phyloP scores from a whole-genome alignment of 2,113 vertebrate genomes.

The Indicator maculatus region DNA sequence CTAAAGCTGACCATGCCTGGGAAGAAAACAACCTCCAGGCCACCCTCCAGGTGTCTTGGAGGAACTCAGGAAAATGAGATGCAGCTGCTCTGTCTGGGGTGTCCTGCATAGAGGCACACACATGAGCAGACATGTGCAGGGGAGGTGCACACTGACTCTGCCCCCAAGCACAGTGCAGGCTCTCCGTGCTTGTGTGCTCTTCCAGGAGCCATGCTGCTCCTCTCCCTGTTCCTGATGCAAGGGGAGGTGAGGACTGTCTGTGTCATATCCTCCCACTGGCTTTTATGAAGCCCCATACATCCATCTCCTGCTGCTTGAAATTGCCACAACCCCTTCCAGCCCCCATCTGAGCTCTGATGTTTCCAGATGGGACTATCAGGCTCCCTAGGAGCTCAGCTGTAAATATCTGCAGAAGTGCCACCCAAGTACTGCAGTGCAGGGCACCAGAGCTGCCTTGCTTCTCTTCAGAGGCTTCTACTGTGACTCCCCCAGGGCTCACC shows the following conservation, averaged over 20 bases:
- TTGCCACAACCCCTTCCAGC: not conserved
- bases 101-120: not conserved
- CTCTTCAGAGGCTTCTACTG: not conserved
- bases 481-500: not conserved
- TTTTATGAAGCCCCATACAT: slow-evolving; percentile 1
- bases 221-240: not conserved
- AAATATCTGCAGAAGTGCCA: not conserved
- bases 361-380: slow-evolving; percentile 37
- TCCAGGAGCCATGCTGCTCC: rapidly evolving
- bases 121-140: rapidly evolving
- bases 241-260: not conserved
- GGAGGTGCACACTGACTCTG: not conserved
- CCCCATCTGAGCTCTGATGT: not conserved
- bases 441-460: not conserved
- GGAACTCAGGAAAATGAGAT: not conserved
- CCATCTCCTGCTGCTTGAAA: slow-evolving; percentile 26
- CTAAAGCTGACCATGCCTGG: not conserved
- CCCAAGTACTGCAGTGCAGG: not conserved
- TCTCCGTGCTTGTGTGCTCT: not conserved
- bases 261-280: not conserved
- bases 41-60: not conserved
- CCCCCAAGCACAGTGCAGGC: not conserved
- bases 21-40: not conserved
- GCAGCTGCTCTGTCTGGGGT: not conserved
- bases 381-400: not conserved